phyloP scores from a whole-genome alignment of 2,888 invertebrate species.

The Apoda limacodes region DNA sequence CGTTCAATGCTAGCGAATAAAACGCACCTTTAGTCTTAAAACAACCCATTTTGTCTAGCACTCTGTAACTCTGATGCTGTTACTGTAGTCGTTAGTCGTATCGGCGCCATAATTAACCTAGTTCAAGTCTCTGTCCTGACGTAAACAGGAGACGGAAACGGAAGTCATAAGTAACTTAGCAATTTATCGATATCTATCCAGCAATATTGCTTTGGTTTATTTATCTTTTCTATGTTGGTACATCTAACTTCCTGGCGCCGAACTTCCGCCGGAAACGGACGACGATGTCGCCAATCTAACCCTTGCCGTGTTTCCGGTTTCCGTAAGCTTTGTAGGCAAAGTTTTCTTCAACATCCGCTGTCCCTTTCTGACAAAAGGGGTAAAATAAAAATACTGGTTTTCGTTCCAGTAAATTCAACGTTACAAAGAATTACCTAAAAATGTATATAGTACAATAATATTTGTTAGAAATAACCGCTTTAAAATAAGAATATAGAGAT shows the following conservation, averaged over 20 bases:
- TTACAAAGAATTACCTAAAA: too few relatives aligned
- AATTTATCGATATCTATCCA: constrained; percentile 61
- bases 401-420: too few relatives aligned
- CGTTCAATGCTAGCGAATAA: too few relatives aligned
- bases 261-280: constrained; percentile 62
- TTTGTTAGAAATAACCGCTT: too few relatives aligned
- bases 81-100: not conserved
- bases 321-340: constrained; percentile 56
- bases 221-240: constrained; percentile 45
- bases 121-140: constrained; percentile 19
- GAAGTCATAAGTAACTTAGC: constrained; percentile 53
- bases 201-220: constrained; percentile 62
- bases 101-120: constrained; percentile 6
- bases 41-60: too few relatives aligned
- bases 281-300: constrained; percentile 66
- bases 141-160: constrained; percentile 64
- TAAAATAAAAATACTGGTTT: too few relatives aligned
- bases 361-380: too few relatives aligned
- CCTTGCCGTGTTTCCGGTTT: constrained; percentile 67
- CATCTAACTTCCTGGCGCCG: constrained; percentile 63
- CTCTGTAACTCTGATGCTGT: too few relatives aligned
- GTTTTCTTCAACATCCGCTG: constrained; percentile 52
- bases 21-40: too few relatives aligned
- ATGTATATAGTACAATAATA: too few relatives aligned
- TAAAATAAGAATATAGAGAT: too few relatives aligned